Evolutionary conservation across 1,140 invertebrate species (phyloP).

Genomic region (Drosophila miranda): DNA sequence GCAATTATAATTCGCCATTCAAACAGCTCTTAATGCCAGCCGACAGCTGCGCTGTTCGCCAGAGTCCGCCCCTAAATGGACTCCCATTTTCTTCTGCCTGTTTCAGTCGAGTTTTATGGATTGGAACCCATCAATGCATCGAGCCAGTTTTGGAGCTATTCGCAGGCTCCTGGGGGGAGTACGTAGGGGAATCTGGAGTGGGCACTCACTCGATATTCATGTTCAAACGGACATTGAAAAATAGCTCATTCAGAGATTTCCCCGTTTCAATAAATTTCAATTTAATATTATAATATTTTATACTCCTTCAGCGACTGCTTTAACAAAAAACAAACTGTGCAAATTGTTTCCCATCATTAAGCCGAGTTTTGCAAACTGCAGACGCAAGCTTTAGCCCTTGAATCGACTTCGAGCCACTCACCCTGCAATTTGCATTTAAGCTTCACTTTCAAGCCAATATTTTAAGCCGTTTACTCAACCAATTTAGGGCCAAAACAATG

Average conservation of each 20-base stretch:
- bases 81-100: constrained; percentile 11
- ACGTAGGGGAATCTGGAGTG: neutral
- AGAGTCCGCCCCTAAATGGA: constrained; percentile 14
- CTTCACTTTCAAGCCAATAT: neutral
- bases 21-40: constrained; percentile 54
- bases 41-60: constrained; percentile 31
- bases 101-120: constrained; percentile 30
- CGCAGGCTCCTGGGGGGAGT: neutral
- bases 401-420: no score
- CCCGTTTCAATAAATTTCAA: no score
- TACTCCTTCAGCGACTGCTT: neutral
- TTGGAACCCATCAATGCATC: neutral
- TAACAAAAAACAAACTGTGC: no score
- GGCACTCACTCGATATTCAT: no score
- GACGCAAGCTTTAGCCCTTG: no score
- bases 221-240: no score
- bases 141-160: no score
- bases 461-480: constrained; percentile 7
- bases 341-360: no score
- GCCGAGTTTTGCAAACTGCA: no score
- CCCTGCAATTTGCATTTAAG: no score
- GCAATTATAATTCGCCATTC: constrained; percentile 69
- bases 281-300: no score
- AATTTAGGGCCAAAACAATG: constrained; percentile 28
- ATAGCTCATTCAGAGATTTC: no score